Percentiles rank a stretch among this genome's conserved stretches.
These are phyloP conservation scores for Octomys mimax DNA, from an alignment of 2,797 vertebrate genomes.

Conservation along the genomic window DNA sequence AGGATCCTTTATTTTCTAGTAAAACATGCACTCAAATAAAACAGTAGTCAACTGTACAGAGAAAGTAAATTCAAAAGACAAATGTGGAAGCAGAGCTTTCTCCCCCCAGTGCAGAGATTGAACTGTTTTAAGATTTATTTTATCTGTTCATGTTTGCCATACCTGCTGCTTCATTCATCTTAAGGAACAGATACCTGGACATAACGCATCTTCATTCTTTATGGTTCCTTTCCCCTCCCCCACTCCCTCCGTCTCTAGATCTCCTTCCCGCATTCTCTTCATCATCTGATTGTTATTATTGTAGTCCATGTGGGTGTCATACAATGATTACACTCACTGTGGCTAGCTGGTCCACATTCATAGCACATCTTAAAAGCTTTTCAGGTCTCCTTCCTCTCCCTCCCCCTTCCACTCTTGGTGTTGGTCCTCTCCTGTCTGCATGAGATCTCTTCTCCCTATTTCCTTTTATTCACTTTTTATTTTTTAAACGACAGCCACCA, in stretches of 20 bases:
- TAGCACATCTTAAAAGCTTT: background rate
- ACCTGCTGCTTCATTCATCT: background rate
- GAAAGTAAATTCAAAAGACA: constrained; percentile 41
- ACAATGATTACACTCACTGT: background rate
- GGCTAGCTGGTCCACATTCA: background rate
- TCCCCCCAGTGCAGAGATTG: background rate
- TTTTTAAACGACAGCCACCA: constrained; percentile 36
- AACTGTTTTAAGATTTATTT: background rate
- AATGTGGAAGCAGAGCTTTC: background rate
- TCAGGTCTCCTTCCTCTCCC: background rate
- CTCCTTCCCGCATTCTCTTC: background rate
- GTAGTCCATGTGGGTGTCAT: background rate
- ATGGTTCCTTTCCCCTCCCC: background rate
- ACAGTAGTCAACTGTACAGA: background rate
- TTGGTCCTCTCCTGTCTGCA: background rate
- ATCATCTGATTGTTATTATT: background rate
- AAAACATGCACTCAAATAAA: constrained; percentile 57
- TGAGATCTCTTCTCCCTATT: background rate
- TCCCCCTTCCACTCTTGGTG: background rate
- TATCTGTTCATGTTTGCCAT: background rate
- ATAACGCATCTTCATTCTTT: background rate
- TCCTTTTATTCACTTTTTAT: background rate
- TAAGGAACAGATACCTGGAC: background rate
- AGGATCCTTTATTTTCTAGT: background rate
- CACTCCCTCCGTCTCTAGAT: background rate